Base-by-base conservation (phyloP, 2,888 invertebrate species). In the Homarus gammarus region DNA sequence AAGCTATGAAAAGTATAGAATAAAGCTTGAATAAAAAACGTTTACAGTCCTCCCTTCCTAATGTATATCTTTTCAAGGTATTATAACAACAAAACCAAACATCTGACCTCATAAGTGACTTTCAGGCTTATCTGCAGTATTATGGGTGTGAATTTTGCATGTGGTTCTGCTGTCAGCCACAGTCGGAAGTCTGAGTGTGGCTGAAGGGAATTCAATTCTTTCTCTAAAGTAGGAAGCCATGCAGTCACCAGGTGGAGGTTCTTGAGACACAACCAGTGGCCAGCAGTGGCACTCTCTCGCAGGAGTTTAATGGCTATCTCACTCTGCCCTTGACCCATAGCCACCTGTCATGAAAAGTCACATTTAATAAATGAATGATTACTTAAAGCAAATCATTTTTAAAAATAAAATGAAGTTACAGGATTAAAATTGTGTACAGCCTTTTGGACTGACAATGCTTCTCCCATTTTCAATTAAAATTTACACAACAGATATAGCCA, bases 91-190 rank as follows among this genome's bases (percentile, higher is more conserved):
- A n/a, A 3, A 79, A 79, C 36, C 27, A 79, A n/a, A 38, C 12
- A 91, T 22, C 51, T 36, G 49, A 91, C 91, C 95, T 97, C 97
- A 93, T 96, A 97, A 0, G 96, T 96, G 33, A 97, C 95, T 94
- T 97, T 97, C 38, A 97, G 95, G 93, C 97, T 97, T 83, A 96
- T 96, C 93, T 96, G 96, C 10, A 97, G 95, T 61, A 98, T 95
- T 22, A 96, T 95, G 5, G 96, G 95, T 18, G 97, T 96, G 93
- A 98, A 96, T 68, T 95, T 95, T 0, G 95, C 95, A 91, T 97
- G 96, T 0, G 97, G 96, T 94, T 99, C 98, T 0, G 97, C 96
- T 10, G 98, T 96, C 90, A 99, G 94, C 98, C 98, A 98, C 61
- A 99, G 94, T 40, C 96, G 95, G 93, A 97, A 97, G 84, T 95